These are phyloP conservation scores for Eciton burchellii DNA, from an alignment of 1,140 invertebrate genomes.

Conservation along the genomic window DNA sequence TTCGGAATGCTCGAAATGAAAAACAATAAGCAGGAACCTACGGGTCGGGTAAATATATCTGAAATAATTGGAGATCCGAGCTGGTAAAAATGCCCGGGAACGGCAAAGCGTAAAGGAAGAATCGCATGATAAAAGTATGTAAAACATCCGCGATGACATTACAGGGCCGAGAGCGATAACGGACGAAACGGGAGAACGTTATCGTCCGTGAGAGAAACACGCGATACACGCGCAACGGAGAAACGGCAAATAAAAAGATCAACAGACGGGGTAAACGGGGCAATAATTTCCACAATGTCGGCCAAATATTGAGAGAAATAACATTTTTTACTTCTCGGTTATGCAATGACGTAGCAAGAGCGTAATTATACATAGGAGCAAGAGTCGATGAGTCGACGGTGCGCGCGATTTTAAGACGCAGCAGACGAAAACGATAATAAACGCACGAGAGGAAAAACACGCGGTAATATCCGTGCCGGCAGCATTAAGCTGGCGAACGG, in stretches of 20 bases:
- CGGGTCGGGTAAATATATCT: not conserved
- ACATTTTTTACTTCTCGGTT: conserved; percentile 15
- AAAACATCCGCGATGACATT: not conserved
- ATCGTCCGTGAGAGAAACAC: conserved; percentile 22
- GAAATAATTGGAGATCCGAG: not conserved
- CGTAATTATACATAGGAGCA: not conserved
- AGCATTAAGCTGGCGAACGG: not conserved
- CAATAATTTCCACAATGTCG: conserved; percentile 16
- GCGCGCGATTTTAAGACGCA: not conserved
- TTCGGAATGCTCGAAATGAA: not conserved
- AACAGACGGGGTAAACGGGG: conserved; percentile 7
- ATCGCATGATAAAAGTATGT: conserved; percentile 20
- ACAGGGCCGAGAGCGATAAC: not conserved
- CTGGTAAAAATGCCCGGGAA: not conserved
- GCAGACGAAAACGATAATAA: conserved; percentile 21
- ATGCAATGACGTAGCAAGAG: not conserved
- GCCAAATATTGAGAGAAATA: conserved; percentile 16
- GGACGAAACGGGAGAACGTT: not conserved
- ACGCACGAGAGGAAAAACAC: not conserved
- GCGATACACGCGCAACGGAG: not conserved
- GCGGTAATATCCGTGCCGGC: conserved; percentile 15
- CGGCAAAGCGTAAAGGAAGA: not conserved
- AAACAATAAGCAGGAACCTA: not conserved
- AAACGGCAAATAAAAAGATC: not conserved
- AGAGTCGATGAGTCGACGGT: not conserved